Evolutionary conservation across 2,888 invertebrate species (phyloP), one percentile per base, ranked within the genome.

Genomic region (Hypomecis punctinalis): DNA sequence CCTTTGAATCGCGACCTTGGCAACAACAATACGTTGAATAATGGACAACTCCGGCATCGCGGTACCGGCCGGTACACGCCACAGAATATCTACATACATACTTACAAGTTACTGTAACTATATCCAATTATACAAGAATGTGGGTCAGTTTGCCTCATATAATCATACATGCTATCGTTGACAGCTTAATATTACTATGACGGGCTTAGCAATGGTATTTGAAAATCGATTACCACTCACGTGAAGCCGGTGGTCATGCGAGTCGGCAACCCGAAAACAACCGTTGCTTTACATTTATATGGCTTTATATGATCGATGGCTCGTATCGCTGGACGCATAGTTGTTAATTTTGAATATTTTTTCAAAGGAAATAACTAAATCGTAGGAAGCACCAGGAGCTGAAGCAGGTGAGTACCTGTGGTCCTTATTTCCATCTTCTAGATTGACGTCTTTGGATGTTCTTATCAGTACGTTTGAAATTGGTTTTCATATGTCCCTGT

Each of bases 71-170:
- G 63, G 68, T 68, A 59, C 58, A 39, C 61, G 57, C 49, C 61
- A 61, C 65, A 61, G 61, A 53, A 23, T 23, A 23, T 23, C 3
- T 23, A 3, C 23, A 2, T 23, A 23, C 23, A 2, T 23, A 23
- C 23, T 54, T 61, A 61, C 37, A 36, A 42, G 39, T 43, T 51
- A 57, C 52, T 56, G 57, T 53, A 66, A 58, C 11, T 55, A 68
- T 56, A 65, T 65, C 67, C 71, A 73, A 76, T 75, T 77, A 76
- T 56, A 46, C 45, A 66, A 61, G 72, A 72, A 77, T 77, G 75
- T 76, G 70, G 76, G 76, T 73, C 74, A 75, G 69, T 71, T 75
- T 73, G 69, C 76, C 43, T 70, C 74, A 76, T 54, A 54, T 35
- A 45, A 45, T 51, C 51, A 42, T 67, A 57, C 66, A 64, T 60